Base-by-base conservation (phyloP, 1,140 invertebrate genomes). In the Nephila pilipes region DNA sequence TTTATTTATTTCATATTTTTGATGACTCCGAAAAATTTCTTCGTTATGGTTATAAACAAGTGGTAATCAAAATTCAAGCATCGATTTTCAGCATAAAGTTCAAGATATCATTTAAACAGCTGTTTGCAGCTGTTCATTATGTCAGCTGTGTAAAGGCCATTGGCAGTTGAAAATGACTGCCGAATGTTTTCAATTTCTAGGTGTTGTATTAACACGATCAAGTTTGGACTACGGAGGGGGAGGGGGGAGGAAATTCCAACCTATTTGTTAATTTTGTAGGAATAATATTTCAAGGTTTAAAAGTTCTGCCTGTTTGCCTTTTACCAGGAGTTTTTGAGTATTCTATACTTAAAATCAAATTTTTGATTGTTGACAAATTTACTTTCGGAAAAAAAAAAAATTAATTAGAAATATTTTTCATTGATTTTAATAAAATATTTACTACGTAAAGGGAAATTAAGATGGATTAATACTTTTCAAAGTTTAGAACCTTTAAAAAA, bases 71-170 rank as follows among this genome's bases (percentile, higher is more conserved):
- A 69, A 69, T 16, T 16, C 25, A 29, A 32, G 25, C 65, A 69
- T 69, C 65, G 65, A 29, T 69, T 69, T 69, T 69, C 65, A 32
- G 65, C 25, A 32, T 69, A 69, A 32, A 4, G 65, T 69, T 69
- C 29, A 69, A 69, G 65, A 69, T 69, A 69, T 69, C 25, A 29
- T 69, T 69, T 69, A 36, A 69, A 69, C 65, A 69, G 25, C 29
- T 18, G 65, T 29, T 69, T 29, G 65, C 65, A 69, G 65, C 25
- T 69, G 65, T 69, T 69, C 32, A 69, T 69, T 25, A 69, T 69
- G 25, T 69, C 65, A 16, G 1, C 14, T 32, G n/a, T 29, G 16
- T 14, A 46, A 46, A 46, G 46, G 46, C 46, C 46, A 46, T 10
- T 46, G 46, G 46, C 46, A 16, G 65, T 29, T 69, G n/a, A 69